Evolutionary conservation across 1,140 invertebrate species (phyloP).

Genomic region (Drosophila serrata): DNA sequence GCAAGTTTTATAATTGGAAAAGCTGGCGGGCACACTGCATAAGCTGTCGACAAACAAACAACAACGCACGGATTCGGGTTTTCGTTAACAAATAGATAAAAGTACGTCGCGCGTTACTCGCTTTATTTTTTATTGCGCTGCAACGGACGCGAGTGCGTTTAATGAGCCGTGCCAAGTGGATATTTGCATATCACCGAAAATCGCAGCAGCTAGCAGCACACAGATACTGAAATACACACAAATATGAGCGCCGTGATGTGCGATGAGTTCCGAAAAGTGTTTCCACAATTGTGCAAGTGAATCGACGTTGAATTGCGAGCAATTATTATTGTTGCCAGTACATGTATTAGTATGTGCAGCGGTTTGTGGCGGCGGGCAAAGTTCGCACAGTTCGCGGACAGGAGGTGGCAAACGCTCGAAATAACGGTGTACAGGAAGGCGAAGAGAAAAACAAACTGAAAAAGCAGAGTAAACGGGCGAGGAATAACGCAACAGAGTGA

Average conservation of each 20-base stretch:
- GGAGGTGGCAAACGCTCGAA: slow-evolving; percentile 31
- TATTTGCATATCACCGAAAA: slow-evolving; percentile 13
- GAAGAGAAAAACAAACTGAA: slow-evolving; percentile 74
- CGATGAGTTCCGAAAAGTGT: slow-evolving; percentile 35
- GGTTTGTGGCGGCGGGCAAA: slow-evolving; percentile 53
- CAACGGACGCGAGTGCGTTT: slow-evolving; percentile 22
- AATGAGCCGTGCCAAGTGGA: slow-evolving; percentile 33
- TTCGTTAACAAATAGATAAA: slow-evolving; percentile 5
- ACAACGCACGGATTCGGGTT: not conserved
- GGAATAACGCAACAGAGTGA: slow-evolving; percentile 46
- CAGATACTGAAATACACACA: slow-evolving; percentile 8
- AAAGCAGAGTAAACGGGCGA: slow-evolving; percentile 33
- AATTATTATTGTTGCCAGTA: slow-evolving; percentile 49
- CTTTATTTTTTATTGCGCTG: slow-evolving; percentile 27
- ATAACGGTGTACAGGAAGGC: slow-evolving; percentile 64
- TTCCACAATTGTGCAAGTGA: slow-evolving; percentile 51
- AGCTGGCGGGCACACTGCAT: too few relatives aligned
- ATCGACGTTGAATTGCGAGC: slow-evolving; percentile 67
- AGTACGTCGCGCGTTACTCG: slow-evolving; percentile 7
- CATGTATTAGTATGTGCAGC: slow-evolving; percentile 59
- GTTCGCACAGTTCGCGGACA: slow-evolving; percentile 43
- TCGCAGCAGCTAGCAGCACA: not conserved
- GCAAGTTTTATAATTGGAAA: too few relatives aligned
- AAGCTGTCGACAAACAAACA: not conserved
- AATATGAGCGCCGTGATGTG: slow-evolving; percentile 1